phyloP scores from a whole-genome alignment of 1,140 invertebrate genomes.

The Heliconius hewitsoni region DNA sequence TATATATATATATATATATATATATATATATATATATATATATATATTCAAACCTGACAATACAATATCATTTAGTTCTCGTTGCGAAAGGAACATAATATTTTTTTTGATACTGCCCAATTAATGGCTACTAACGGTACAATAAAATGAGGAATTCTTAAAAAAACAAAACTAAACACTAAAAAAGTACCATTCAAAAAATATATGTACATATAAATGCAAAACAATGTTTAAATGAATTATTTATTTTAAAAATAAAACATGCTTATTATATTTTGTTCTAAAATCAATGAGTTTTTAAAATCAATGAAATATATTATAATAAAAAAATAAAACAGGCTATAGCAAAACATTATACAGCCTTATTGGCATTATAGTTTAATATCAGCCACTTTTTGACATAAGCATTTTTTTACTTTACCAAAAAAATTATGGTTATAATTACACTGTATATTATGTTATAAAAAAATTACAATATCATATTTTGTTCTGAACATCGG shows the following conservation, averaged over 20 bases:
- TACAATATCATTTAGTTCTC: slow-evolving; percentile 3
- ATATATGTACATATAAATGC: slow-evolving; percentile 47
- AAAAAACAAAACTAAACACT: slow-evolving; percentile 47
- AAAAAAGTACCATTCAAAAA: slow-evolving; percentile 59
- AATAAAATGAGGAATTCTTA: slow-evolving; percentile 51
- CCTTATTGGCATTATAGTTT: not conserved
- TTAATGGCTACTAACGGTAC: slow-evolving; percentile 44
- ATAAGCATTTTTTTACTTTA: not conserved
- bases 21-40: too few relatives aligned
- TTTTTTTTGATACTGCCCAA: slow-evolving; percentile 34
- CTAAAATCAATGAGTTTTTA: not conserved
- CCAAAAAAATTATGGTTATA: not conserved
- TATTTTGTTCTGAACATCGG: slow-evolving; percentile 10
- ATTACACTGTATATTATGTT: not conserved
- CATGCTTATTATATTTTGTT: not conserved
- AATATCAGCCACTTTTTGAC: not conserved
- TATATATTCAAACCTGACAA: not conserved
- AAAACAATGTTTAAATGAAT: not conserved
- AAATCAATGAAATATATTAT: not conserved
- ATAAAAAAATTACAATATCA: slow-evolving; percentile 46
- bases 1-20: too few relatives aligned
- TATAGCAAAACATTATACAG: not conserved
- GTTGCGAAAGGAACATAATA: slow-evolving; percentile 51
- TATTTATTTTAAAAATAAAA: not conserved
- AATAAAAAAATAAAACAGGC: not conserved